Conservation (phyloP, 37 sponge, comb jelly and placozoan species). For the Agelas oroides region DNA sequence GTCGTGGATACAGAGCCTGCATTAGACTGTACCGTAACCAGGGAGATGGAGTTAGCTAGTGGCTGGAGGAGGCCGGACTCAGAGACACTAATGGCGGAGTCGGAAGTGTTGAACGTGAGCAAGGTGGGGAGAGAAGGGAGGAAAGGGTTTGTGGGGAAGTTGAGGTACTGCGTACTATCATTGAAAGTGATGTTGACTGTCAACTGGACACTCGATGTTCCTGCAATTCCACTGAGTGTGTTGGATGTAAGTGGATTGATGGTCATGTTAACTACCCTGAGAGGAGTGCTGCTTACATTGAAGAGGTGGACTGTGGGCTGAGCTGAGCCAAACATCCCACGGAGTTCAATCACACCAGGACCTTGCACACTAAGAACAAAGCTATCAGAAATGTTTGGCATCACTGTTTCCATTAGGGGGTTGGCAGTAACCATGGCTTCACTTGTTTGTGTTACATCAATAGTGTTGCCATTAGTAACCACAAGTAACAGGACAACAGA, state of each 20-base stretch:
- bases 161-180: conserved; percentile 38
- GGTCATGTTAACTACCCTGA: conserved; percentile 3
- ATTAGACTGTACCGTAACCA: neutral
- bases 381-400: neutral
- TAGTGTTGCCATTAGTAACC: neutral
- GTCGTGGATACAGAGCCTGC: neutral
- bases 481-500: conserved; percentile 8
- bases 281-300: neutral
- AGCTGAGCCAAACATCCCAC: conserved; percentile 17
- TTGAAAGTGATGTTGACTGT: conserved; percentile 19
- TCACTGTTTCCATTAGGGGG: neutral
- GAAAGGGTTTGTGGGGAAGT: neutral
- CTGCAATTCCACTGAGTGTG: conserved; percentile 43
- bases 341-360: neutral
- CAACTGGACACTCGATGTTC: neutral
- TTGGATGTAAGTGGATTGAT: conserved; percentile 16
- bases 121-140: conserved; percentile 6
- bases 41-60: conserved; percentile 35
- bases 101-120: conserved; percentile 9
- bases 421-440: neutral
- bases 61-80: conserved; percentile 26
- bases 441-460: conserved; percentile 22
- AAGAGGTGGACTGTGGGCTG: neutral
- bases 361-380: conserved; percentile 22
- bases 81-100: neutral